Percentiles rank a stretch among this genome's conserved stretches.
phyloP scores from a whole-genome alignment of 2,797 vertebrate species.

The Acestrorhynchus altus region DNA sequence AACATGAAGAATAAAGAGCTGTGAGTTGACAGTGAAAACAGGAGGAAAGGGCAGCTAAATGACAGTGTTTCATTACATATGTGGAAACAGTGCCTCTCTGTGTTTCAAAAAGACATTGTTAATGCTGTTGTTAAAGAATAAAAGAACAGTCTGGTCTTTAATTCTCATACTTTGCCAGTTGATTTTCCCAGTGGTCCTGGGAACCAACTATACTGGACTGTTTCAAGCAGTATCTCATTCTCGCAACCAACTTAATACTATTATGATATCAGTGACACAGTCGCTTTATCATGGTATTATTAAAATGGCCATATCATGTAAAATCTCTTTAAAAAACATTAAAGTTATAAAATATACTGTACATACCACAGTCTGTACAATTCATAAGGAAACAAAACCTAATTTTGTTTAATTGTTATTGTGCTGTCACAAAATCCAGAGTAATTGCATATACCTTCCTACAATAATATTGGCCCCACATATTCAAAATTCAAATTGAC shows the following conservation, averaged over 20 bases:
- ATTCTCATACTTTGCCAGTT: not conserved
- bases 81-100: not conserved
- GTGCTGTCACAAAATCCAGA: too few relatives aligned
- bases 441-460: too few relatives aligned
- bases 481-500: too few relatives aligned
- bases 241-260: too few relatives aligned
- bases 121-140: not conserved
- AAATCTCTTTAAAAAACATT: too few relatives aligned
- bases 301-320: too few relatives aligned
- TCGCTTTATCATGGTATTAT: too few relatives aligned
- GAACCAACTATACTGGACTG: not conserved
- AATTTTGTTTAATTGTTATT: too few relatives aligned
- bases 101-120: conserved; percentile 1
- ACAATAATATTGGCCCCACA: too few relatives aligned
- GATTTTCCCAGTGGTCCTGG: not conserved
- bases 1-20: conserved; percentile 18
- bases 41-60: not conserved
- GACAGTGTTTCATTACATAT: not conserved
- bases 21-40: conserved; percentile 7
- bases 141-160: not conserved
- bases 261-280: too few relatives aligned
- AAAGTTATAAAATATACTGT: too few relatives aligned
- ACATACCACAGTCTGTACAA: not conserved
- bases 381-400: too few relatives aligned
- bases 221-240: not conserved